Conservation (phyloP, 2,113 vertebrate species). For the Motacilla tschutschensis region DNA sequence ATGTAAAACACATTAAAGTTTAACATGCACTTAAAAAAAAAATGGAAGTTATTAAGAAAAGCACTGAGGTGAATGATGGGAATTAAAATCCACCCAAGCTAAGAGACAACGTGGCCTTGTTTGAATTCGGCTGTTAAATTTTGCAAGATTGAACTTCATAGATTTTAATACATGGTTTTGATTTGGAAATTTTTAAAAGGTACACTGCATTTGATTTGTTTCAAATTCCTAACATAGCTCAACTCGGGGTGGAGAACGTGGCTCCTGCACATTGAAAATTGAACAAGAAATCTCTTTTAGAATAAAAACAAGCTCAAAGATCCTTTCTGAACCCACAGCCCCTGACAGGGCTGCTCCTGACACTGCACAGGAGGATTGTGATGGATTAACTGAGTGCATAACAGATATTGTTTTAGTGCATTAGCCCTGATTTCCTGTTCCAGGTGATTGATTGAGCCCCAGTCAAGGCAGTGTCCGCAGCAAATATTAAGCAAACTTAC, state of each 20-base stretch:
- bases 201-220: not conserved
- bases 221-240: not conserved
- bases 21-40: not conserved
- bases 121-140: not conserved
- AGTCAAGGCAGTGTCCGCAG: constrained; percentile 41
- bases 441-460: constrained; percentile 62
- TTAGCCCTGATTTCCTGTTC: constrained; percentile 69
- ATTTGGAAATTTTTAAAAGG: not conserved
- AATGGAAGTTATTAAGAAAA: not conserved
- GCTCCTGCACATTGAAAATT: not conserved
- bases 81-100: not conserved
- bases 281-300: not conserved
- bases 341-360: not conserved
- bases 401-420: constrained; percentile 64
- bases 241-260: not conserved
- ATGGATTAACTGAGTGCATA: constrained; percentile 58
- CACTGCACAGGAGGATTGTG: constrained; percentile 42
- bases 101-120: not conserved
- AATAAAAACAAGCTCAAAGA: not conserved
- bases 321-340: not conserved
- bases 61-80: not conserved
- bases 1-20: not conserved
- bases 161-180: not conserved
- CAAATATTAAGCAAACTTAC: constrained; percentile 64
- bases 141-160: not conserved